Evolutionary conservation across 2,113 vertebrate species (phyloP).

Genomic region (Embiotoca jacksoni): DNA sequence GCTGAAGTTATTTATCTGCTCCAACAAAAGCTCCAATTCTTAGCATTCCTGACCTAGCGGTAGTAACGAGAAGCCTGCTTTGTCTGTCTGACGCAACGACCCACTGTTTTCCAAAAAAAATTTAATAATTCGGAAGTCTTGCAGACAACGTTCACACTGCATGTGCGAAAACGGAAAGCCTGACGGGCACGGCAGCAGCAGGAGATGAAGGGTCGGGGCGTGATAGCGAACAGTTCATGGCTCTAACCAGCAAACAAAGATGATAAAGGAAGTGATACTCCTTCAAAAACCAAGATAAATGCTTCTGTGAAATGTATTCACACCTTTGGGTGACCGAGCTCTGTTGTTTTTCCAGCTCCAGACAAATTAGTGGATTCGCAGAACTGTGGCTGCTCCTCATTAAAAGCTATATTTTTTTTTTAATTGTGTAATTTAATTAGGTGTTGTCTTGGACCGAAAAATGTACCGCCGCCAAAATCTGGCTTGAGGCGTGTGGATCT

Average conservation of each 20-base stretch:
- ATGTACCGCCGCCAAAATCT: slow-evolving; percentile 7
- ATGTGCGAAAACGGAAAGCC: background rate
- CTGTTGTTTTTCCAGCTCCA: slow-evolving; percentile 7
- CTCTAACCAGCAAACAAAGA: background rate
- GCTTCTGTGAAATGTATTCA: background rate
- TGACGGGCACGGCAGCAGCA: background rate
- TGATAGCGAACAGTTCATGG: background rate
- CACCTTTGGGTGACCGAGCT: slow-evolving; percentile 4
- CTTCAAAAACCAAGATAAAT: background rate
- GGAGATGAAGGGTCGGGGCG: background rate
- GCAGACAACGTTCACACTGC: background rate
- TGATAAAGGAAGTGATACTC: background rate
- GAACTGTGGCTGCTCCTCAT: slow-evolving; percentile 18
- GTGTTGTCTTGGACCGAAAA: slow-evolving; percentile 36
- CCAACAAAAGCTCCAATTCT: too few species aligned
- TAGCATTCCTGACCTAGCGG: too few species aligned
- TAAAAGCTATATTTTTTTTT: slow-evolving; percentile 34
- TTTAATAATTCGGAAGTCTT: too few species aligned
- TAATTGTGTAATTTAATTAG: slow-evolving; percentile 49
- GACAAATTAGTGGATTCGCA: slow-evolving; percentile 24
- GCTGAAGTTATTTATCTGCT: too few species aligned
- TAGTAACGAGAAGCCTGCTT: too few species aligned
- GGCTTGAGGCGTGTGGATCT: slow-evolving; percentile 10
- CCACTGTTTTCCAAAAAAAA: too few species aligned
- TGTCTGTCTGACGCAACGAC: background rate